Conservation (phyloP, 2,888 invertebrate genomes). For the Drosophila ezoana region DNA sequence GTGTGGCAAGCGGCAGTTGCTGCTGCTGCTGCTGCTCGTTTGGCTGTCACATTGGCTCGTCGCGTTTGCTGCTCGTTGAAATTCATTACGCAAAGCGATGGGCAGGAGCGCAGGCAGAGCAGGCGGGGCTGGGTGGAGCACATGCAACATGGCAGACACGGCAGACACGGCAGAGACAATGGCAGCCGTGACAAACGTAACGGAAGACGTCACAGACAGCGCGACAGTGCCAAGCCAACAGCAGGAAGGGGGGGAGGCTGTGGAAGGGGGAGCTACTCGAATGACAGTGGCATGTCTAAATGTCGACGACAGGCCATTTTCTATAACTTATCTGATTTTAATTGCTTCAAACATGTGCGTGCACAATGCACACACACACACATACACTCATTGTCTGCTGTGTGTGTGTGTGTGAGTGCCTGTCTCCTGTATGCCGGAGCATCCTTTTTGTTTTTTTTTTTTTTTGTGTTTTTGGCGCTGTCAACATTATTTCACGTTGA, state of each 20-base stretch:
- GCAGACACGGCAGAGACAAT: slow-evolving; percentile 37
- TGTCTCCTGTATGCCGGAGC: slow-evolving; percentile 26
- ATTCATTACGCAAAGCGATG: slow-evolving; percentile 72
- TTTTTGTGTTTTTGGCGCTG: slow-evolving; percentile 50
- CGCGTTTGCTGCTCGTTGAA: slow-evolving; percentile 62
- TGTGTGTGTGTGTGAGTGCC: slow-evolving; percentile 19
- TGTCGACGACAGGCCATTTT: slow-evolving; percentile 80
- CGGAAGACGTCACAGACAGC: slow-evolving; percentile 65
- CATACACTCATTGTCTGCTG: slow-evolving; percentile 39
- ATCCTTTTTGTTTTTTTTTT: slow-evolving; percentile 57
- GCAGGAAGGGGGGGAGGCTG: neutral
- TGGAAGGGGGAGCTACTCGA: slow-evolving; percentile 11
- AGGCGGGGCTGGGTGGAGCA: slow-evolving; percentile 5
- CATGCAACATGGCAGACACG: slow-evolving; percentile 35
- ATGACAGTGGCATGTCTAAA: slow-evolving; percentile 72
- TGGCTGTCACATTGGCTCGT: slow-evolving; percentile 58
- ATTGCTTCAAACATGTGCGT: slow-evolving; percentile 78
- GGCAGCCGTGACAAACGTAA: slow-evolving; percentile 74
- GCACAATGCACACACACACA: slow-evolving; percentile 25
- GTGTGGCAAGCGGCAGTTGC: slow-evolving; percentile 44
- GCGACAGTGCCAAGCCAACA: slow-evolving; percentile 1
- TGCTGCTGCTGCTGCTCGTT: slow-evolving; percentile 51
- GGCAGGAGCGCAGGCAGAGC: slow-evolving; percentile 25
- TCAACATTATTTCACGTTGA: slow-evolving; percentile 75
- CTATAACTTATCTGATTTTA: slow-evolving; percentile 83